phyloP scores from a whole-genome alignment of 1,140 invertebrate genomes.

The Drosophila virilis region DNA sequence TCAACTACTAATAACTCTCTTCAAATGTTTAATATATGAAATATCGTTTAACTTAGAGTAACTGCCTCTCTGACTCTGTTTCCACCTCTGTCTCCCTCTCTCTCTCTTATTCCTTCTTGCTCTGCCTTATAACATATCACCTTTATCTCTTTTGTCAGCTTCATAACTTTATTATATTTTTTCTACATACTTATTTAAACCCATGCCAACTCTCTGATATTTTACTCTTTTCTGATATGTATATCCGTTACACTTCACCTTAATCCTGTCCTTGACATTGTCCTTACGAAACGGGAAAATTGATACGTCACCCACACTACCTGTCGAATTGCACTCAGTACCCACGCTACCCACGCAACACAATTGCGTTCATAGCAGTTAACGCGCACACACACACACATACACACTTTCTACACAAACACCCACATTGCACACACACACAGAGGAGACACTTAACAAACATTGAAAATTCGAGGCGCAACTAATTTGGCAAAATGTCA shows the following conservation, averaged over 20 bases:
- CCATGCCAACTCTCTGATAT: neutral
- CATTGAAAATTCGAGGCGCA: conserved; percentile 45
- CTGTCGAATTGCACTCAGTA: conserved; percentile 2
- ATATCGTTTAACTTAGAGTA: too few species aligned
- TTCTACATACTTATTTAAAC: too few species aligned
- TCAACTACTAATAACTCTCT: too few species aligned
- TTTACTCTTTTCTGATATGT: neutral
- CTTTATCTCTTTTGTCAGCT: neutral
- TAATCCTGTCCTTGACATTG: conserved; percentile 31
- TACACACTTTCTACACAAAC: neutral
- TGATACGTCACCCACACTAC: conserved; percentile 31
- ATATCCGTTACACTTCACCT: conserved; percentile 6
- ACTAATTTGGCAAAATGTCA: conserved; percentile 57
- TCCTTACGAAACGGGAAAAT: conserved; percentile 20
- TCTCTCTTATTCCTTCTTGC: neutral
- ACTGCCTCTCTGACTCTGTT: neutral
- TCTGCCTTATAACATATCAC: too few species aligned
- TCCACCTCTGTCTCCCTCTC: neutral
- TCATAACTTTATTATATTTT: neutral
- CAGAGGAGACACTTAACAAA: conserved; percentile 2
- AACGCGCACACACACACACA: conserved; percentile 6
- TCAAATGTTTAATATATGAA: too few species aligned
- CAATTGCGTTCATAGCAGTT: conserved; percentile 11
- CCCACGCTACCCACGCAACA: conserved; percentile 27
- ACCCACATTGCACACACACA: conserved; percentile 2